Conservation (phyloP, 2,888 invertebrate genomes). For the Luperina testacea region DNA sequence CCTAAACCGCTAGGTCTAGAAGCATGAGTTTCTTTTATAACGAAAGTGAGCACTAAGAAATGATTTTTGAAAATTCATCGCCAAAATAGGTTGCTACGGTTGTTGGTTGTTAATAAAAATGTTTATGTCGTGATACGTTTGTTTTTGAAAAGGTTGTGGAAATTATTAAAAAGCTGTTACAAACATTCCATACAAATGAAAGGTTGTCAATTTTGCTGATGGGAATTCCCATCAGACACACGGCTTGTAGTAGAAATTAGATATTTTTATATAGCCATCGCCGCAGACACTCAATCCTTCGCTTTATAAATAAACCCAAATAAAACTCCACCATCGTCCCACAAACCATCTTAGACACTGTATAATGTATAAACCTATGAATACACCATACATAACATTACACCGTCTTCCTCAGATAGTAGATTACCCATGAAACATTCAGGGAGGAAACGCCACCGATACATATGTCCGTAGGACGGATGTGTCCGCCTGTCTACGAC, state of each 20-base stretch:
- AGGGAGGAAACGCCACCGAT: slow-evolving; percentile 70
- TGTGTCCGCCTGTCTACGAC: slow-evolving; percentile 81
- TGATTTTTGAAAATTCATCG: background rate
- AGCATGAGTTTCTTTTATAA: too few species aligned
- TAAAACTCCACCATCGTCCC: background rate
- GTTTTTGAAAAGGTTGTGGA: too few species aligned
- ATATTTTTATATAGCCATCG: background rate
- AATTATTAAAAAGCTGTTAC: too few species aligned
- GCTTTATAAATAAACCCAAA: background rate
- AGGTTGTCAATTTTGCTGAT: background rate
- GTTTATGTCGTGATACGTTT: too few species aligned
- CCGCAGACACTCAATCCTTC: background rate
- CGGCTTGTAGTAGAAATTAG: background rate
- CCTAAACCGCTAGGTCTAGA: background rate
- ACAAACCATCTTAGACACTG: background rate
- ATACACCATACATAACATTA: slow-evolving; percentile 43
- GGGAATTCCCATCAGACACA: background rate
- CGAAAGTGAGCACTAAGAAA: too few species aligned
- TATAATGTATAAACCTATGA: slow-evolving; percentile 38
- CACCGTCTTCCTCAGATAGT: slow-evolving; percentile 51
- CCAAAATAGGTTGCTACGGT: background rate
- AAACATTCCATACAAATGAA: too few species aligned
- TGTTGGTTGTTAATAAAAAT: too few species aligned
- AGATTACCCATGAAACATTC: slow-evolving; percentile 70
- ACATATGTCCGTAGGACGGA: slow-evolving; percentile 75